Evolutionary conservation across 2,888 invertebrate species (phyloP), one percentile per base, ranked within the genome.

Genomic region (Achlya flavicornis): DNA sequence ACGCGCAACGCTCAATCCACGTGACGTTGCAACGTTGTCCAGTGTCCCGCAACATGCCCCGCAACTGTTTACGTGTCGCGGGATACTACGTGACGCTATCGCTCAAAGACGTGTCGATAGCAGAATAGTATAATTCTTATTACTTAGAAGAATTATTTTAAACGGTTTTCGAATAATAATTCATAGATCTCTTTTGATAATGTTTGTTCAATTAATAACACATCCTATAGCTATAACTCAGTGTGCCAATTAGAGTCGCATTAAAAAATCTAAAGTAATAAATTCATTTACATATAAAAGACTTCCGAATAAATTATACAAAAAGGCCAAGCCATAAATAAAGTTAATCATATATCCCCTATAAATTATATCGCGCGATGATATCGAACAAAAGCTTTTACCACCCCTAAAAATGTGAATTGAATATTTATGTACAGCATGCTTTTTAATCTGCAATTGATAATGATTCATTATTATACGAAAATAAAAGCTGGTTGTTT

Each of bases 211-310:
- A 61, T 58, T 74, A 67, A 72, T 67, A 66, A 65, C 66, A n/a
- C 46, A 67, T 64, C 63, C 63, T 26, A 38, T 16, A 33, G 57
- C 63, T 58, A 76, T 76, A 76, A 76, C 64, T 78, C 71, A 76
- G 65, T 67, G 12, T 70, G 71, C 78, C 78, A 77, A 76, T 76
- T 78, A 78, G 64, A 62, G 74, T 73, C 74, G 67, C 16, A 62
- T 65, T 69, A 67, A 64, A 66, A 64, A 63, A 43, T 14, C 12
- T 6, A 70, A 57, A 60, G 16, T 67, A 26, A 68, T 72, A 72
- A 72, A 68, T 71, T 66, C 70, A 76, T 71, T 61, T 63, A 16
- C 26, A 67, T 58, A 70, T 65, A 63, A 66, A 68, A 66, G 62
- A 32, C 63, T 57, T 66, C 72, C 77, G 70, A 63, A 68, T 35